Evolutionary conservation across 30 jellyfish, hydroid and myxozoan species (phyloP), one percentile per base, ranked within the genome.

Genomic region (Aurelia aurita): DNA sequence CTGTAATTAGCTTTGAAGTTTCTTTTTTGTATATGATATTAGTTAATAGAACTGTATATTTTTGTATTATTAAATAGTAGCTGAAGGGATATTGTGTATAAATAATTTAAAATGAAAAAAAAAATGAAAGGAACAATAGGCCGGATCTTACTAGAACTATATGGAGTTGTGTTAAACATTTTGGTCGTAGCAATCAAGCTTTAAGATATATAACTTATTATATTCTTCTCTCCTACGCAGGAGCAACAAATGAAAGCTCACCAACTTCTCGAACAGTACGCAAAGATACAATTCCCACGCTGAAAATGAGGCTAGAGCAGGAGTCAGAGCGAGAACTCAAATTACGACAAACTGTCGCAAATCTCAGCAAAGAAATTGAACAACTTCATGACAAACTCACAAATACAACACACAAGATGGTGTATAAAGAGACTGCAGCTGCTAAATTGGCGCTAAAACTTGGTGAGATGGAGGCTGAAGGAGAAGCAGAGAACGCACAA

Each of bases 391-490:
- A 34, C 43, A 69, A 68, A 43, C 64, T 81, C 39, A 4, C 88
- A 15, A 68, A 47, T 21, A 25, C 81, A 32, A 27, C 85, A 12
- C 49, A 60, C 18, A 69, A 54, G 27, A 53, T 47, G 13, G 79
- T 49, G 1, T 81, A 67, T 59, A 81, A 68, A 23, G 91, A 81
- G 23, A 68, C 78, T 49, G 91, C 78, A 15, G 91, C 85, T 2
- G 75, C 91, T n/a, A 73, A 73, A 19, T 53, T 81, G 58, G 91
- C 91, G 9, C 58, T 81, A 71, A 81, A 81, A 60, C 85, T 81
- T 20, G 91, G 91, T 15, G 85, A 55, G 2, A 81, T 81, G 91
- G 91, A 81, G 58, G 80, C 66, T 11, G 75, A 57, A 22, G 70
- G 32, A 10, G 43, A 21, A 3, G 75, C 0, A 6, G 76, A 57